A percentile compares a stretch with the other conserved stretches of the same genome.
phyloP scores from a whole-genome alignment of 2,888 invertebrate genomes.

The Nemoura dubitans region DNA sequence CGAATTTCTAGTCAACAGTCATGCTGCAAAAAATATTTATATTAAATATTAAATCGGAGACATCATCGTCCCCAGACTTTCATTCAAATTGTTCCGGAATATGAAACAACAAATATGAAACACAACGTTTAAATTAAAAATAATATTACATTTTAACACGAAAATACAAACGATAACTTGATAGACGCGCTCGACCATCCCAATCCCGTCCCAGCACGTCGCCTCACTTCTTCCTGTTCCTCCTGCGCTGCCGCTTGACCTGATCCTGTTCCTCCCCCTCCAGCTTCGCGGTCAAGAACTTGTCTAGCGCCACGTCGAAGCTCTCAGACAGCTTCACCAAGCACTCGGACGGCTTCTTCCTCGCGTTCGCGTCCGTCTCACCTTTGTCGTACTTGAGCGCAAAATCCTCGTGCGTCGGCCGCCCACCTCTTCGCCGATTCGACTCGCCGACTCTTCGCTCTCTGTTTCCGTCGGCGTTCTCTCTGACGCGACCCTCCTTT shows the following conservation, averaged over 20 bases:
- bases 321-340: conserved; percentile 16
- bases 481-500: too few relatives aligned
- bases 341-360: conserved; percentile 21
- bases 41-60: too few relatives aligned
- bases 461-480: background rate
- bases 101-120: too few relatives aligned
- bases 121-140: too few relatives aligned
- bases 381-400: background rate
- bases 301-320: background rate
- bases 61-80: too few relatives aligned
- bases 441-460: background rate
- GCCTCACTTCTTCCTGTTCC: conserved; percentile 20
- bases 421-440: background rate
- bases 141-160: too few relatives aligned
- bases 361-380: background rate
- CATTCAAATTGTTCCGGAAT: too few relatives aligned
- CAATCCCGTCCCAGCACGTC: background rate
- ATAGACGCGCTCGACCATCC: too few relatives aligned
- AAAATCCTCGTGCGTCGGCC: background rate
- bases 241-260: background rate
- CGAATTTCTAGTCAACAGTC: too few relatives aligned
- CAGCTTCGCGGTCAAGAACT: background rate
- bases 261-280: background rate
- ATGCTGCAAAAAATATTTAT: too few relatives aligned
- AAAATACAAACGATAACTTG: too few relatives aligned